These are phyloP conservation scores for Dendrolimus punctatus DNA, from an alignment of 1,140 invertebrate species.

Conservation along the genomic window DNA sequence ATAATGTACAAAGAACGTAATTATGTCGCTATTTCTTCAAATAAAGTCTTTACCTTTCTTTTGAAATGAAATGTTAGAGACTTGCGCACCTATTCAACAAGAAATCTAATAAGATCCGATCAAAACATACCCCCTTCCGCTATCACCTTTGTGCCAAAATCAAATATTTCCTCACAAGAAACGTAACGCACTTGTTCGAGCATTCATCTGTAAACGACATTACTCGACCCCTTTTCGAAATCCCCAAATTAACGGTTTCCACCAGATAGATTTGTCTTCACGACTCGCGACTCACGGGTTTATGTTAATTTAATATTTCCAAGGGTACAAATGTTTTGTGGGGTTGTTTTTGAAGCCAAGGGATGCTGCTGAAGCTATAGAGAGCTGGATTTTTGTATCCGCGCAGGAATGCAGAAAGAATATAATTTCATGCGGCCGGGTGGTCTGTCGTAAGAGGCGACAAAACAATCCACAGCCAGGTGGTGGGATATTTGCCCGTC, in stretches of 20 bases:
- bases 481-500: no score
- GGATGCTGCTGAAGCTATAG: neutral
- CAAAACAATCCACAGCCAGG: no score
- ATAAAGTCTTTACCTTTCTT: no score
- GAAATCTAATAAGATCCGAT: conserved; percentile 5
- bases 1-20: no score
- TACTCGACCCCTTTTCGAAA: conserved; percentile 17
- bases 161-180: conserved; percentile 16
- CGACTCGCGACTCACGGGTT: conserved; percentile 36
- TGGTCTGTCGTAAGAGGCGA: no score
- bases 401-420: no score
- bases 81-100: no score
- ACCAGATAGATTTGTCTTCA: conserved; percentile 51
- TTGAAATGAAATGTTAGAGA: no score
- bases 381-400: no score
- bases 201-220: conserved; percentile 31
- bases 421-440: neutral
- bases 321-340: conserved; percentile 11
- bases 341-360: conserved; percentile 13
- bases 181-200: conserved; percentile 31
- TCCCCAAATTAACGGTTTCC: conserved; percentile 49
- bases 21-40: no score
- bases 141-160: conserved; percentile 1
- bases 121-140: neutral
- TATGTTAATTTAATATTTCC: conserved; percentile 58